phyloP scores from a whole-genome alignment of 30 jellyfish, hydroid and myxozoan species.

The Chironex yamaguchii region DNA sequence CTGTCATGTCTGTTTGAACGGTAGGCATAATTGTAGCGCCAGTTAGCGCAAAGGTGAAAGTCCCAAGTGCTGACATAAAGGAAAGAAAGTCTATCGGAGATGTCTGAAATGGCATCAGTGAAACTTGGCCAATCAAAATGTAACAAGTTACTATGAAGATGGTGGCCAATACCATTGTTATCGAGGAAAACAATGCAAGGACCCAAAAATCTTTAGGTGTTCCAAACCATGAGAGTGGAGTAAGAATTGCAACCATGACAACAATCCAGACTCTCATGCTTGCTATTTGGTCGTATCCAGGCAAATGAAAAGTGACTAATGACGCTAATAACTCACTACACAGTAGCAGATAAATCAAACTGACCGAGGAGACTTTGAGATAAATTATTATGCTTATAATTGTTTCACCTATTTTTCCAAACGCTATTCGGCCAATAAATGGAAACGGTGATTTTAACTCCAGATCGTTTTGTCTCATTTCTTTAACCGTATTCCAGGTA shows the following conservation, averaged over 20 bases:
- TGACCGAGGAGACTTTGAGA: slow-evolving; percentile 81
- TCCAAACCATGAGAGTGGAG: slow-evolving; percentile 70
- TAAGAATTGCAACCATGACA: slow-evolving; percentile 11
- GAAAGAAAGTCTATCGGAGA: slow-evolving; percentile 54
- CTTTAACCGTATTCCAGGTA: slow-evolving; percentile 81
- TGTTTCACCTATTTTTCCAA: slow-evolving; percentile 84
- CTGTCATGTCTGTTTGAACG: slow-evolving; percentile 91
- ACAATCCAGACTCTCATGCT: slow-evolving; percentile 52
- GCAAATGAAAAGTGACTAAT: slow-evolving; percentile 34
- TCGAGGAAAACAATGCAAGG: slow-evolving; percentile 13
- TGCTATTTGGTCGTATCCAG: neutral
- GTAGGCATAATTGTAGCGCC: slow-evolving; percentile 97
- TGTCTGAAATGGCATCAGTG: slow-evolving; percentile 25
- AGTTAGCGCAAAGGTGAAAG: slow-evolving; percentile 90
- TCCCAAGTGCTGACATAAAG: slow-evolving; percentile 85
- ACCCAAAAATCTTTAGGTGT: slow-evolving; percentile 76
- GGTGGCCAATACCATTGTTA: neutral
- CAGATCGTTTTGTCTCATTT: slow-evolving; percentile 17
- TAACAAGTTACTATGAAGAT: neutral
- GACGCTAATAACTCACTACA: slow-evolving; percentile 67
- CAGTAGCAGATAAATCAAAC: slow-evolving; percentile 81
- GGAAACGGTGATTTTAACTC: slow-evolving; percentile 93
- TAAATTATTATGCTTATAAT: slow-evolving; percentile 74
- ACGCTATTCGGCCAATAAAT: slow-evolving; percentile 78
- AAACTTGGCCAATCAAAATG: neutral